phyloP scores from a whole-genome alignment of 2,113 vertebrate genomes.

The Chionodraco myersi region DNA sequence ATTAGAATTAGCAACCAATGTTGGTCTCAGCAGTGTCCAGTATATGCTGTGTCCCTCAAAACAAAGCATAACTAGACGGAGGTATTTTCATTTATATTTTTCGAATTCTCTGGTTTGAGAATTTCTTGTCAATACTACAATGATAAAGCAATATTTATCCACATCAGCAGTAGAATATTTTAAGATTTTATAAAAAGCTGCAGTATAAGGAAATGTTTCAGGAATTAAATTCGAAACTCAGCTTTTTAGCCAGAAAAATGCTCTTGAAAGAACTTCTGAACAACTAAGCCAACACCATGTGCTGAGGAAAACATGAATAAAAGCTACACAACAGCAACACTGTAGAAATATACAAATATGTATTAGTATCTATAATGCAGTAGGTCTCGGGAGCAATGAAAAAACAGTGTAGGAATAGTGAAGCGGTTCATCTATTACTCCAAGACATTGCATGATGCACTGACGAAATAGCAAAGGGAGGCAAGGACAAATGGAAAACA shows the following conservation, averaged over 20 bases:
- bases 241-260: neutral
- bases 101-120: neutral
- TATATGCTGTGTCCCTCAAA: conserved; percentile 1
- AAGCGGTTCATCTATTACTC: conserved; percentile 13
- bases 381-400: neutral
- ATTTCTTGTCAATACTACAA: neutral
- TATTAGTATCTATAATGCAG: neutral
- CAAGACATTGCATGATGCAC: conserved; percentile 34
- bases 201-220: neutral
- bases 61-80: neutral
- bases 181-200: neutral
- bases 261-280: neutral
- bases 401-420: conserved; percentile 8
- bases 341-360: neutral
- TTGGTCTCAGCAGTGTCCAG: neutral
- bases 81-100: neutral
- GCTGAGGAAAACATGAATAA: neutral
- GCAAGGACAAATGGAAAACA: neutral
- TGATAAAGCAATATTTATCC: neutral
- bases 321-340: neutral
- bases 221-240: neutral
- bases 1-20: conserved; percentile 7
- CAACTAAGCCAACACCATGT: neutral
- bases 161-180: neutral
- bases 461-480: conserved; percentile 44